Conservation (phyloP, 2,888 invertebrate genomes). For the Andrena marginata region DNA sequence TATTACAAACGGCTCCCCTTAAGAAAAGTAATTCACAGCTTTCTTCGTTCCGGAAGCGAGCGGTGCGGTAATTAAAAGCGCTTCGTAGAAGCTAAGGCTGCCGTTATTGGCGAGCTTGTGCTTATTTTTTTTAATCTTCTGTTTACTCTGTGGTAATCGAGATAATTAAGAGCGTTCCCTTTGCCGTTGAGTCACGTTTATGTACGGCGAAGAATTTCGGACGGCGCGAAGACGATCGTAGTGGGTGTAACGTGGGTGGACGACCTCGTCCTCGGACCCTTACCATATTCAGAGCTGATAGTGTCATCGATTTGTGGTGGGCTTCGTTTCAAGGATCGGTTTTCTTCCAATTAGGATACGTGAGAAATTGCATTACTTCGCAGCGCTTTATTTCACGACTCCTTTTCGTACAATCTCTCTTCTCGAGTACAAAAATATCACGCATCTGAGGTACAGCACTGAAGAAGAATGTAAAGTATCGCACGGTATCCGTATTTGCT, state of each 20-base stretch:
- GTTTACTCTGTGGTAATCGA: neutral
- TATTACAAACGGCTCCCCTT: neutral
- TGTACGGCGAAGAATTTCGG: conserved; percentile 54
- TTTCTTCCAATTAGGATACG: conserved; percentile 19
- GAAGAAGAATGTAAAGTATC: neutral
- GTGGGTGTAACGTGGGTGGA: conserved; percentile 67
- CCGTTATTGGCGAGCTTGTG: neutral
- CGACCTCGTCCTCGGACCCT: conserved; percentile 60
- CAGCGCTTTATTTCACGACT: conserved; percentile 31
- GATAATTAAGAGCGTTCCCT: neutral
- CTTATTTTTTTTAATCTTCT: neutral
- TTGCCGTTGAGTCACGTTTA: neutral
- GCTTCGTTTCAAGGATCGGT: conserved; percentile 10
- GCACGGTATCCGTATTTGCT: no score
- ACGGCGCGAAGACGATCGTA: conserved; percentile 56
- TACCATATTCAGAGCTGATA: conserved; percentile 69
- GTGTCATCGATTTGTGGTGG: conserved; percentile 46
- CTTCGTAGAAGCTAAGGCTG: no score
- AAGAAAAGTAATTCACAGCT: neutral
- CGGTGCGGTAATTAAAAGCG: neutral
- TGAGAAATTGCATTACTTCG: neutral
- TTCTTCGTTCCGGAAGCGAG: neutral
- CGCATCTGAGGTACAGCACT: neutral
- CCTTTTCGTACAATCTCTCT: neutral
- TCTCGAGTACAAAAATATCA: conserved; percentile 10